phyloP scores from a whole-genome alignment of 2,888 invertebrate genomes.

The Orthosia gracilis region DNA sequence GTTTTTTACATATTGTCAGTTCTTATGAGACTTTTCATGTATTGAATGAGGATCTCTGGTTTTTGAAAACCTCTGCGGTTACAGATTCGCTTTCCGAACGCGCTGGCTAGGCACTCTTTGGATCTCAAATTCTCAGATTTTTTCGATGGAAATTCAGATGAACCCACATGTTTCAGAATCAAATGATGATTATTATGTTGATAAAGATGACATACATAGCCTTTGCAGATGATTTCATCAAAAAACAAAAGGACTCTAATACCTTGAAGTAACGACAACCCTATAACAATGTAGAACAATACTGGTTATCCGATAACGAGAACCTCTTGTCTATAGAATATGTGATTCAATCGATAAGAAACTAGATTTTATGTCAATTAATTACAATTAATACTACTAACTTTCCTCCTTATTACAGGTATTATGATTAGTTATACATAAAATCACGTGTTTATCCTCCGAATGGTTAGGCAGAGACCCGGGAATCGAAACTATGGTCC shows the following conservation, averaged over 20 bases:
- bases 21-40: not conserved
- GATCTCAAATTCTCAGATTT: not conserved
- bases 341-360: constrained; percentile 28
- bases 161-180: not conserved
- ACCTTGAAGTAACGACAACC: not conserved
- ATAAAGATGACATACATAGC: not conserved
- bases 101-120: no score
- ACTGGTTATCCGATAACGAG: constrained; percentile 27
- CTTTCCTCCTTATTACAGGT: constrained; percentile 15
- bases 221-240: no score
- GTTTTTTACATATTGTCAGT: not conserved
- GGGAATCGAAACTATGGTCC: no score
- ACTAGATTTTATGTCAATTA: constrained; percentile 18
- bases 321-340: constrained; percentile 16
- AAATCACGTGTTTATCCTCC: no score
- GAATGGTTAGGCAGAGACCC: no score
- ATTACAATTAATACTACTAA: constrained; percentile 15
- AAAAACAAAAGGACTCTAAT: not conserved
- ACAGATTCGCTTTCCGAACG: not conserved
- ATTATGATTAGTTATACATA: not conserved
- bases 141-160: not conserved
- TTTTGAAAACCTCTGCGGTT: not conserved
- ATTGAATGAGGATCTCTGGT: not conserved
- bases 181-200: not conserved
- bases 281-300: constrained; percentile 26